phyloP scores from a whole-genome alignment of 2,113 vertebrate species.

The Pyrgilauda ruficollis region DNA sequence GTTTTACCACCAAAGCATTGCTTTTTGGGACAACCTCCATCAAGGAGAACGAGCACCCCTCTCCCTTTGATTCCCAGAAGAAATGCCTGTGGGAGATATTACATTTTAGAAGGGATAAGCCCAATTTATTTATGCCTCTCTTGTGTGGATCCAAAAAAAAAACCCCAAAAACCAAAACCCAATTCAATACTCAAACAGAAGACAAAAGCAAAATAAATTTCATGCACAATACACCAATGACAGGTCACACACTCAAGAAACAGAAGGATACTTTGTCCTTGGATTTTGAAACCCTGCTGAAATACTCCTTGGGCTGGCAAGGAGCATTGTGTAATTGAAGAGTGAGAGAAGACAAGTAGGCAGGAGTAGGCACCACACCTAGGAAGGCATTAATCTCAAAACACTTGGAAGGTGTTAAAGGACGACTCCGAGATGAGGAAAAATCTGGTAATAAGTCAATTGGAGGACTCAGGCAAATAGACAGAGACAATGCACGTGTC shows the following conservation, averaged over 20 bases:
- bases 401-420: not conserved
- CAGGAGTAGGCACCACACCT: not conserved
- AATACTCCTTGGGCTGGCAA: not conserved
- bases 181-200: not conserved
- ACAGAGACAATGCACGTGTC: rapidly evolving
- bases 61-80: not conserved
- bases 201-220: conserved; percentile 49
- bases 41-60: not conserved
- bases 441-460: not conserved
- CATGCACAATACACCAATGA: not conserved
- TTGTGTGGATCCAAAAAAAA: not conserved
- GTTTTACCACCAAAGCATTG: not conserved
- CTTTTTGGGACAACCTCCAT: not conserved
- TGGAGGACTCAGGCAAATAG: not conserved
- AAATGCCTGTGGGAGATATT: not conserved
- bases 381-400: not conserved
- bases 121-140: conserved; percentile 16
- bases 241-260: conserved; percentile 32
- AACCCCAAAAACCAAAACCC: not conserved
- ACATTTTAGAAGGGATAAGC: not conserved
- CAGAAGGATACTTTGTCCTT: not conserved
- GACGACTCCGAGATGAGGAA: not conserved
- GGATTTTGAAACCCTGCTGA: conserved; percentile 7
- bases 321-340: not conserved
- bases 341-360: not conserved